Conservation (phyloP, 2,888 invertebrate species). For the Perizoma affinitatum region DNA sequence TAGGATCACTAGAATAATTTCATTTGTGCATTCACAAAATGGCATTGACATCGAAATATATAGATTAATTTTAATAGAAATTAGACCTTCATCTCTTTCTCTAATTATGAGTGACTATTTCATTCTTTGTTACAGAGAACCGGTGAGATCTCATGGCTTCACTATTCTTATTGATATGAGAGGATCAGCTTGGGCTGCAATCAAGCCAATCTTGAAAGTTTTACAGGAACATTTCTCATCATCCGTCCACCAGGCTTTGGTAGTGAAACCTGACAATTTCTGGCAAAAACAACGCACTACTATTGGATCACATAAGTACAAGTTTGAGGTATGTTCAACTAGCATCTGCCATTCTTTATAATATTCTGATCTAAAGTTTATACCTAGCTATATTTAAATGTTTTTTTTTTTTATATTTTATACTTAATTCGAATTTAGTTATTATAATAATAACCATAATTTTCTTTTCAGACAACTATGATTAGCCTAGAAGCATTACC, state of each 20-base stretch:
- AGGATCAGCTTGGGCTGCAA: slow-evolving; percentile 97
- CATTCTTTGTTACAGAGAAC: slow-evolving; percentile 87
- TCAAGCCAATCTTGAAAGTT: slow-evolving; percentile 98
- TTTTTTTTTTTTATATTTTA: no score
- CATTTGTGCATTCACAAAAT: background rate
- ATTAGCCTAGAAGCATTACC: slow-evolving; percentile 97
- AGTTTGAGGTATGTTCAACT: slow-evolving; percentile 92
- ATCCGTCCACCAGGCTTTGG: slow-evolving; percentile 96
- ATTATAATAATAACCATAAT: background rate
- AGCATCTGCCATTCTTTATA: no score
- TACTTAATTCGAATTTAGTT: no score
- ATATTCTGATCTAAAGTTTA: no score
- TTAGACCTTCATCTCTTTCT: no score
- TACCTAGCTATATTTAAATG: no score
- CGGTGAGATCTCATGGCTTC: slow-evolving; percentile 94
- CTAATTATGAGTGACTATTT: no score
- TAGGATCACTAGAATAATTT: background rate
- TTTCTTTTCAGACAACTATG: slow-evolving; percentile 92
- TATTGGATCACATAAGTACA: slow-evolving; percentile 98
- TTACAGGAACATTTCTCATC: slow-evolving; percentile 98
- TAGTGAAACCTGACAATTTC: slow-evolving; percentile 99
- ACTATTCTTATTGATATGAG: slow-evolving; percentile 99
- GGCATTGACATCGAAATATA: no score
- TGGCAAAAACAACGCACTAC: slow-evolving; percentile 99
- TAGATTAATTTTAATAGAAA: no score